Conservation (phyloP, 1,140 invertebrate genomes). For the Heliconius congener region DNA sequence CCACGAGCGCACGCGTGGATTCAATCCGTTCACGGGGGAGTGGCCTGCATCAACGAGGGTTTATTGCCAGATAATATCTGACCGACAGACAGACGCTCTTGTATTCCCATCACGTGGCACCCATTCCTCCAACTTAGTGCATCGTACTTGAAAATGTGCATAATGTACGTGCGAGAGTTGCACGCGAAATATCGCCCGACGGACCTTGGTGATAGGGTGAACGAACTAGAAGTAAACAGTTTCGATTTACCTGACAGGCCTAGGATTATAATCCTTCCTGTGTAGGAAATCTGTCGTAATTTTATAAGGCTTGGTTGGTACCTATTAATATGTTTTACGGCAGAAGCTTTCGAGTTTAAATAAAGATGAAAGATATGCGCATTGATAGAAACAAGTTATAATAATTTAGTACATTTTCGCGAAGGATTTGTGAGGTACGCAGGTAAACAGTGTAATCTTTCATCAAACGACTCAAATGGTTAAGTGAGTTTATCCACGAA, state of each 20-base stretch:
- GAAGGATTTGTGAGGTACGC: constrained; percentile 33
- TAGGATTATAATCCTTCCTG: neutral
- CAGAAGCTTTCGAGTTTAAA: neutral
- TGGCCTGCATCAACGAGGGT: constrained; percentile 52
- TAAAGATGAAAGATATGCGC: constrained; percentile 30
- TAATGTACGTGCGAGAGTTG: constrained; percentile 54
- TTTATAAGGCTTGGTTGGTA: neutral
- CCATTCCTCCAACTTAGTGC: constrained; percentile 68
- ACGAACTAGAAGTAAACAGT: constrained; percentile 63
- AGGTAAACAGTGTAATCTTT: constrained; percentile 68
- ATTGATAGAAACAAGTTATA: constrained; percentile 42
- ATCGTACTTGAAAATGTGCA: constrained; percentile 70
- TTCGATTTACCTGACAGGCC: constrained; percentile 19
- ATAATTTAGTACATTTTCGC: constrained; percentile 35
- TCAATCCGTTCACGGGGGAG: constrained; percentile 67
- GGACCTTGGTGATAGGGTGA: constrained; percentile 66
- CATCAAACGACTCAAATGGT: constrained; percentile 69
- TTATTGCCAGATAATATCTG: constrained; percentile 68
- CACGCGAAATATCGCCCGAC: constrained; percentile 59
- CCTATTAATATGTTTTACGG: neutral
- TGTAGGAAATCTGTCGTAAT: constrained; percentile 2
- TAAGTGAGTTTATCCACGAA: constrained; percentile 55
- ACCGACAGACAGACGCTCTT: constrained; percentile 50
- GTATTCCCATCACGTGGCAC: constrained; percentile 69
- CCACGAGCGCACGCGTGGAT: constrained; percentile 30